Base-by-base conservation (phyloP, 2,113 vertebrate genomes). In the Chunga burmeisteri region DNA sequence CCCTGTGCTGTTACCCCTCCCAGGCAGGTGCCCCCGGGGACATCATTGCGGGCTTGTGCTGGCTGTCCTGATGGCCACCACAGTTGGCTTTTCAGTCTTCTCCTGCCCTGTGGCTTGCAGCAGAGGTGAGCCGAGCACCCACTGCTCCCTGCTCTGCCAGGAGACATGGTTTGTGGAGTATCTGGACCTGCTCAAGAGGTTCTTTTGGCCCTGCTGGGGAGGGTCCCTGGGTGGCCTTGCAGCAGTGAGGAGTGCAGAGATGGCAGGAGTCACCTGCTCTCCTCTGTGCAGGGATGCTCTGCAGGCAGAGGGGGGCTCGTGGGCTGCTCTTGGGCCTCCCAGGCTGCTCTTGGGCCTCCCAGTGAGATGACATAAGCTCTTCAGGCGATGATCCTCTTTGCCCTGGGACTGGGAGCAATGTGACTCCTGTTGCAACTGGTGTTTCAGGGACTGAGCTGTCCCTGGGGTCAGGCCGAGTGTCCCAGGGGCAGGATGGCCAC, bases 291-390 rank as follows among this genome's bases (percentile, higher is more conserved):
- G 6, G 8, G 46, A 19, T 16, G 36, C 6, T 47, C 50, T 59
- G 40, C 23, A 50, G 42, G 71, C 1, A 2, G n/a, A 47, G 18
- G 1, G 16, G 29, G 38, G 23, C 13, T 66, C 0, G 0, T 50
- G 55, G n/a, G 29, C 62, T 58, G 46, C 59, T 86, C 38, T 83
- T 52, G 19, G 23, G 17, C 32, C 89, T 84, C n/a, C 65, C 8
- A 2, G 15, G 29, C 62, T 58, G 46, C 59, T 86, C 38, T 83
- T 52, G 19, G 23, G 17, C 32, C 89, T 84, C n/a, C 65, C 8
- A 2, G 15, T 38, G n/a, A 59, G 78, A 42, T 36, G 55, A 47
- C 16, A 16, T 25, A 32, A 75, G 11, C 13, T 68, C 30, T 91
- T 59, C 70, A 88, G 40, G 36, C 7, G 14, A 22, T 11, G 17